phyloP scores from a whole-genome alignment of 2,113 vertebrate genomes.

The Tachuris rubrigastra region DNA sequence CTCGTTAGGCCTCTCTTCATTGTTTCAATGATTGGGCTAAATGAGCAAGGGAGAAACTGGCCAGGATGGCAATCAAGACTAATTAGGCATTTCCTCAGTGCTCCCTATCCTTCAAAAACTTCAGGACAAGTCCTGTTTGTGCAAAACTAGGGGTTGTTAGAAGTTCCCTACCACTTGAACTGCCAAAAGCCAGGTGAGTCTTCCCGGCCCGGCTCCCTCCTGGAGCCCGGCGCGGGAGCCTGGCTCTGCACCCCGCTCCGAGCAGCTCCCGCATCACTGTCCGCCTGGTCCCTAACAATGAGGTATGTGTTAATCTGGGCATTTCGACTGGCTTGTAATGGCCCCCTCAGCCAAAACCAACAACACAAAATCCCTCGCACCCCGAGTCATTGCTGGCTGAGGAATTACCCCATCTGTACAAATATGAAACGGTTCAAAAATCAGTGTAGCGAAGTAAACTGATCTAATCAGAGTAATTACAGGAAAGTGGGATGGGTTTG shows the following conservation, averaged over 20 bases:
- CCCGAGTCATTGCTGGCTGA: slow-evolving; percentile 70
- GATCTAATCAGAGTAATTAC: slow-evolving; percentile 60
- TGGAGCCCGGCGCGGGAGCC: not conserved
- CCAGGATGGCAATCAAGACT: slow-evolving; percentile 1
- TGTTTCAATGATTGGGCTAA: not conserved
- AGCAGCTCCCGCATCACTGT: slow-evolving; percentile 4
- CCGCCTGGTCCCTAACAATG: slow-evolving; percentile 57
- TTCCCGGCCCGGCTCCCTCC: not conserved
- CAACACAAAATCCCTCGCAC: slow-evolving; percentile 67
- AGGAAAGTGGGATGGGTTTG: slow-evolving; percentile 64
- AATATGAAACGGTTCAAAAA: slow-evolving; percentile 56
- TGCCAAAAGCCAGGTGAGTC: not conserved
- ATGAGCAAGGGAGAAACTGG: not conserved
- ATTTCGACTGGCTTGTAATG: slow-evolving; percentile 58
- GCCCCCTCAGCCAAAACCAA: slow-evolving; percentile 73
- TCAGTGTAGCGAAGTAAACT: slow-evolving; percentile 6
- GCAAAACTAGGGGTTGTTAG: not conserved
- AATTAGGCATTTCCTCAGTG: slow-evolving; percentile 8
- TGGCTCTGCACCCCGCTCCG: not conserved
- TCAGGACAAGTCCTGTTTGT: not conserved
- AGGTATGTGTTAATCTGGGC: slow-evolving; percentile 79
- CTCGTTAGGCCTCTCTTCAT: not conserved
- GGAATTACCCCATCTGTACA: slow-evolving; percentile 73
- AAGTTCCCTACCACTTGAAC: not conserved
- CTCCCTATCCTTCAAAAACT: not conserved